These are phyloP conservation scores for Pristionchus arcanus DNA, from an alignment of 2,888 invertebrate genomes.

Conservation along the genomic window DNA sequence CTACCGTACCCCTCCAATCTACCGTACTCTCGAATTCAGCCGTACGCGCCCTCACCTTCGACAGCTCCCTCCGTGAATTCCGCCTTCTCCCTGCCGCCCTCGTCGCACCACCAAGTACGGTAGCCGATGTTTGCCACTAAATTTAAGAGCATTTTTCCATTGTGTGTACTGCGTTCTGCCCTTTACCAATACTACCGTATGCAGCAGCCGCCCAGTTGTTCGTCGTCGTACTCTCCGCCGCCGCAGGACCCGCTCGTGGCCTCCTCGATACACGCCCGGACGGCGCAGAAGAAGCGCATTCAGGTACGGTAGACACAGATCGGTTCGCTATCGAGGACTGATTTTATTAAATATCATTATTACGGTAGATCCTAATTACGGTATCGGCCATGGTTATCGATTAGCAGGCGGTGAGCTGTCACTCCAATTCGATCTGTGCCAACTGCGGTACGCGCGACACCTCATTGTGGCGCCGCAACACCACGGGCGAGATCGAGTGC, in stretches of 20 bases:
- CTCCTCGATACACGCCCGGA: not conserved
- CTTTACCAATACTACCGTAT: not conserved
- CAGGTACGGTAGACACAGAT: slow-evolving; percentile 57
- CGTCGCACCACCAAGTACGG: slow-evolving; percentile 5
- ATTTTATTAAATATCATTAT: not conserved
- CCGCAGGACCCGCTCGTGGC: slow-evolving; percentile 70
- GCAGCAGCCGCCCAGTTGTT: slow-evolving; percentile 6
- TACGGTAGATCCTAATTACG: not conserved
- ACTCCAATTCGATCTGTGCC: slow-evolving; percentile 70
- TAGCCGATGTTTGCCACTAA: not conserved
- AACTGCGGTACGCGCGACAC: slow-evolving; percentile 72
- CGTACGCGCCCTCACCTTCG: slow-evolving; percentile 40
- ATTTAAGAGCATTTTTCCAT: not conserved
- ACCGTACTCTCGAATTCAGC: not conserved
- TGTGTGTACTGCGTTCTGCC: not conserved
- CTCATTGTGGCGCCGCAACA: slow-evolving; percentile 59
- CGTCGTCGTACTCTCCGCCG: slow-evolving; percentile 63
- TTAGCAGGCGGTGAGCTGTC: slow-evolving; percentile 69
- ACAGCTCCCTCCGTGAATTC: not conserved
- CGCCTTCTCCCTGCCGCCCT: slow-evolving; percentile 24
- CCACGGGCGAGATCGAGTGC: slow-evolving; percentile 54
- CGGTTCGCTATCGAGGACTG: not conserved
- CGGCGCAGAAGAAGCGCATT: slow-evolving; percentile 66
- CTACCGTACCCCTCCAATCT: not conserved
- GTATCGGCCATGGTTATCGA: slow-evolving; percentile 10